Evolutionary conservation across 1,140 invertebrate species (phyloP).

Genomic region (Drosophila nigromelanica): DNA sequence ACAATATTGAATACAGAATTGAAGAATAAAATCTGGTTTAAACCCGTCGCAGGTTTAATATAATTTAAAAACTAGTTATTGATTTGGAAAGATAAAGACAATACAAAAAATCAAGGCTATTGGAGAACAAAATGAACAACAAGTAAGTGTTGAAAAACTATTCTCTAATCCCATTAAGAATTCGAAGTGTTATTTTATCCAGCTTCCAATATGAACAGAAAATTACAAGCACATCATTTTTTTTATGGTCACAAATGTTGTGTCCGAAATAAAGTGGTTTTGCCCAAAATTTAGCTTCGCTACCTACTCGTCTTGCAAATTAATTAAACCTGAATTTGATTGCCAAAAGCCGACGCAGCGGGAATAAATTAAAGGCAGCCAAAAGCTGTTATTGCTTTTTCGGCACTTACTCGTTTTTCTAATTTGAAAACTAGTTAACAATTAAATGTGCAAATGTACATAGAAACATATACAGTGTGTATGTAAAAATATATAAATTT

Average conservation of each 20-base stretch:
- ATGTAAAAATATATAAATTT: background rate
- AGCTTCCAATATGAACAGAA: background rate
- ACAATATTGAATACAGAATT: background rate
- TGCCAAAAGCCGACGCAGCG: constrained; percentile 25
- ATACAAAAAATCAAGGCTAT: background rate
- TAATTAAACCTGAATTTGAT: constrained; percentile 47
- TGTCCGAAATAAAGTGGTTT: constrained; percentile 57
- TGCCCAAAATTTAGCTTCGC: constrained; percentile 31
- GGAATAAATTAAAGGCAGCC: constrained; percentile 56
- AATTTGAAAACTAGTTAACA: constrained; percentile 54
- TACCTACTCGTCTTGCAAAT: constrained; percentile 46
- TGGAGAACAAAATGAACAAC: background rate
- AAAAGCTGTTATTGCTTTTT: constrained; percentile 44
- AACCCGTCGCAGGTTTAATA: background rate
- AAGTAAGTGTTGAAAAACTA: constrained; percentile 6
- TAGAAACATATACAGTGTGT: background rate
- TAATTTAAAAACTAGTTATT: background rate
- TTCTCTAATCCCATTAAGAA: background rate
- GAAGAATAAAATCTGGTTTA: background rate
- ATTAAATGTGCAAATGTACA: constrained; percentile 15
- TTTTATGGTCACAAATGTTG: background rate
- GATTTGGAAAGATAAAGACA: background rate
- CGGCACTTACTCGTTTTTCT: constrained; percentile 32
- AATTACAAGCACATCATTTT: background rate
- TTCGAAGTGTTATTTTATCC: background rate